phyloP scores from a whole-genome alignment of 23 tunicate species.

The Halocynthia roretzi region DNA sequence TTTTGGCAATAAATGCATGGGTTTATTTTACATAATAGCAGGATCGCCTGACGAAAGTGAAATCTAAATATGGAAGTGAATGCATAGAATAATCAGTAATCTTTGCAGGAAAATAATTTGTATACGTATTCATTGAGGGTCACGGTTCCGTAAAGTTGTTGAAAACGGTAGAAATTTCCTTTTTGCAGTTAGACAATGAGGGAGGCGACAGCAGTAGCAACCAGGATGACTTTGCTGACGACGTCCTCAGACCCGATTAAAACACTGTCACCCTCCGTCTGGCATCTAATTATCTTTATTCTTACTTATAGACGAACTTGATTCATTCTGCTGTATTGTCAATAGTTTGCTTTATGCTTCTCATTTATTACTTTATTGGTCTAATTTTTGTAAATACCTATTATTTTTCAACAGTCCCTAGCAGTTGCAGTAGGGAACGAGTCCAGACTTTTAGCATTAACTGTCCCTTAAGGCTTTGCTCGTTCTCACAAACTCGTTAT shows the following conservation, averaged over 20 bases:
- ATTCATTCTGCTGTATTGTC: not conserved
- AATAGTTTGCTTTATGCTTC: not conserved
- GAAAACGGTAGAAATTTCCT: not conserved
- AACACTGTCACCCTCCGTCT: not conserved
- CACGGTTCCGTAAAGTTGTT: too few species aligned
- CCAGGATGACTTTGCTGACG: slow-evolving; percentile 22
- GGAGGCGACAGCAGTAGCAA: slow-evolving; percentile 9
- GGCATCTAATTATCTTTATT: not conserved
- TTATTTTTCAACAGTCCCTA: not conserved
- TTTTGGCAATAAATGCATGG: too few species aligned
- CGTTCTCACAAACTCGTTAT: slow-evolving; percentile 1
- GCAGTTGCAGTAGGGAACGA: not conserved
- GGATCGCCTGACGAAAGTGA: too few species aligned
- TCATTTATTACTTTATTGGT: not conserved
- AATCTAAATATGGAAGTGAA: too few species aligned
- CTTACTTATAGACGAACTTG: not conserved
- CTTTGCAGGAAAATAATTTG: too few species aligned
- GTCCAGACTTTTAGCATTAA: not conserved
- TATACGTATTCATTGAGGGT: too few species aligned
- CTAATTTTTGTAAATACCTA: too few species aligned
- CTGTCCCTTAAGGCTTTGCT: not conserved
- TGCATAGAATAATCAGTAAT: too few species aligned
- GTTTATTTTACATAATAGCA: too few species aligned
- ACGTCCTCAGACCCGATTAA: slow-evolving; percentile 1
- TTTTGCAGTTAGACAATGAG: slow-evolving; percentile 34